Evolutionary conservation across 2,797 vertebrate genomes (phyloP).

Genomic region (Phrynocephalus forsythii): DNA sequence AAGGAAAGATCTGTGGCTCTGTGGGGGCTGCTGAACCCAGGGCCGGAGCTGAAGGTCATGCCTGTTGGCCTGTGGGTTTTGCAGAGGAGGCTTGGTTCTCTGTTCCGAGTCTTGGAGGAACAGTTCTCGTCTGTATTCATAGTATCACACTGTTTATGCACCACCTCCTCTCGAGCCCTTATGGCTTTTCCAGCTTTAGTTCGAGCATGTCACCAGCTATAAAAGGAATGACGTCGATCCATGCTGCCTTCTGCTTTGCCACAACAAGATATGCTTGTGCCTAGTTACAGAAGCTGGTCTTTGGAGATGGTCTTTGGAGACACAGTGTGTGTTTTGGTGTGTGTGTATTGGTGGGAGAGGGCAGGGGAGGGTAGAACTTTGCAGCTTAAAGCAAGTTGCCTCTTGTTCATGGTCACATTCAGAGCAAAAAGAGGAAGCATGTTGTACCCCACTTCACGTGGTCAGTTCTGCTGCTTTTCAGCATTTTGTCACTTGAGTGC

Average conservation of each 20-base stretch:
- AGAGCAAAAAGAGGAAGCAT: not conserved
- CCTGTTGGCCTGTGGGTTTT: slow-evolving; percentile 16
- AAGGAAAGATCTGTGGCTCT: not conserved
- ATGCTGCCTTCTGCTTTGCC: not conserved
- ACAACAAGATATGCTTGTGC: not conserved
- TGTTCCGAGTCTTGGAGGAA: slow-evolving; percentile 11
- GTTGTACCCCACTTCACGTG: not conserved
- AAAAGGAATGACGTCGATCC: not conserved
- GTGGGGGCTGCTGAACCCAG: not conserved
- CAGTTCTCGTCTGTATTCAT: slow-evolving; percentile 26
- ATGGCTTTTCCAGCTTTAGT: slow-evolving; percentile 14
- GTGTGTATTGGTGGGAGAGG: not conserved
- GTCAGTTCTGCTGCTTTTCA: not conserved
- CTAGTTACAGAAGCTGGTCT: not conserved
- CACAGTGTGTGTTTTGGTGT: not conserved
- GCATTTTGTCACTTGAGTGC: not conserved
- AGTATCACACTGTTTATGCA: slow-evolving; percentile 19
- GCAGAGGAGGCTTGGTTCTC: slow-evolving; percentile 22
- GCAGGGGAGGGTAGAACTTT: not conserved
- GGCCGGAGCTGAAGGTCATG: not conserved
- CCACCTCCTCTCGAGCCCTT: slow-evolving; percentile 6
- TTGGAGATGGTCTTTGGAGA: not conserved
- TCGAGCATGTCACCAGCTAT: not conserved
- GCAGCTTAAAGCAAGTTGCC: not conserved
- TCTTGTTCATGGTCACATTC: not conserved